Percentiles rank a stretch among this genome's conserved stretches.
phyloP scores from a whole-genome alignment of 2,888 invertebrate species.

The Cotesia congregata region DNA sequence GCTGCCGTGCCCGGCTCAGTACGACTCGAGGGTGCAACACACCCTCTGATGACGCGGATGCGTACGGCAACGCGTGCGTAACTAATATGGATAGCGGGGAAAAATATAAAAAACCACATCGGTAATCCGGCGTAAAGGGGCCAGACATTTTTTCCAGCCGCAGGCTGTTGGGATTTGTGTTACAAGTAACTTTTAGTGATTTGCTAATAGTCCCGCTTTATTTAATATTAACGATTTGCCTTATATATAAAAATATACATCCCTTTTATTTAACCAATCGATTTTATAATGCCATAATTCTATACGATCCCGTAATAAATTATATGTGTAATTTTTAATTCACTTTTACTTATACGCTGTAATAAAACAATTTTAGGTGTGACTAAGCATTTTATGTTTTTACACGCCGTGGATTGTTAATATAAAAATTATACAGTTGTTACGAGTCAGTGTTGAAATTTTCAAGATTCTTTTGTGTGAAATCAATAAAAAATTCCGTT shows the following conservation, averaged over 20 bases:
- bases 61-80: slow-evolving; percentile 65
- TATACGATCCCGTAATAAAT: too few relatives aligned
- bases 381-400: neutral
- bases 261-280: neutral
- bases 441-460: too few relatives aligned
- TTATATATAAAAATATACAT: neutral
- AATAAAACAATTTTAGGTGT: neutral
- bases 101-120: slow-evolving; percentile 49
- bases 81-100: slow-evolving; percentile 59
- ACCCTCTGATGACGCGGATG: slow-evolving; percentile 36
- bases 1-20: slow-evolving; percentile 7
- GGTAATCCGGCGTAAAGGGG: slow-evolving; percentile 47
- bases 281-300: neutral
- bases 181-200: slow-evolving; percentile 12
- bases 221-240: neutral
- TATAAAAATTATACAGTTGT: too few relatives aligned
- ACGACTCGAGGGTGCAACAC: slow-evolving; percentile 42
- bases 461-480: too few relatives aligned
- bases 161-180: slow-evolving; percentile 5
- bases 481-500: too few relatives aligned
- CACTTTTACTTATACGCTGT: neutral
- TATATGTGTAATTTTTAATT: neutral
- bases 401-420: neutral
- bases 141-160: slow-evolving; percentile 8
- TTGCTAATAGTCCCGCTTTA: neutral